A percentile compares a stretch with the other conserved stretches of the same genome.
These are phyloP conservation scores for Eidolon helvum DNA, from an alignment of 2,113 vertebrate species.

Conservation along the genomic window DNA sequence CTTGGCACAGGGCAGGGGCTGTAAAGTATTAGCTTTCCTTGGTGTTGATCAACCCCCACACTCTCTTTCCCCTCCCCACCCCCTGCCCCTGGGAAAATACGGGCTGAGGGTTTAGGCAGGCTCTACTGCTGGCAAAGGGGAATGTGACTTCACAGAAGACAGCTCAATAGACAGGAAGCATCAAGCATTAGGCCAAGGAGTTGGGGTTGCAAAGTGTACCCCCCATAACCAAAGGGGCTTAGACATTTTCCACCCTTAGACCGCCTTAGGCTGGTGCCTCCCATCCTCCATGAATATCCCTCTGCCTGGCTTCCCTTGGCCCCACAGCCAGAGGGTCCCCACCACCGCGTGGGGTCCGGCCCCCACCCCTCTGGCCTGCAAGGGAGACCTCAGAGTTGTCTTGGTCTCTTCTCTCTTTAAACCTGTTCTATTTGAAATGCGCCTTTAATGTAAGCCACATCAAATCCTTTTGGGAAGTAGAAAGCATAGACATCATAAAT, in stretches of 20 bases:
- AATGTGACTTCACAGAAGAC: background rate
- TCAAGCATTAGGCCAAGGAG: background rate
- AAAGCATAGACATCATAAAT: constrained; percentile 40
- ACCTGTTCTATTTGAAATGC: background rate
- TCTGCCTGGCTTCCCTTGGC: background rate
- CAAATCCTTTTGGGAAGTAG: constrained; percentile 34
- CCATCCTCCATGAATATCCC: background rate
- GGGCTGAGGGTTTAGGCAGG: background rate
- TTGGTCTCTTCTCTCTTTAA: background rate
- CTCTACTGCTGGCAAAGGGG: background rate
- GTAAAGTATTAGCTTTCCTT: background rate
- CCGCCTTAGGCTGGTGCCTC: background rate
- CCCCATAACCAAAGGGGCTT: background rate
- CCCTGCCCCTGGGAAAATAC: background rate
- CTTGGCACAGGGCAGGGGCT: background rate
- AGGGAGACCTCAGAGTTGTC: background rate
- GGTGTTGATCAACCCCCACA: background rate
- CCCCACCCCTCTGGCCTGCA: background rate
- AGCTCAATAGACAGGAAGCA: background rate
- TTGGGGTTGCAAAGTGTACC: background rate
- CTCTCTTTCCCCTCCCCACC: background rate
- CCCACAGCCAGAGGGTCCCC: background rate
- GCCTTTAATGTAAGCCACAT: constrained; percentile 25
- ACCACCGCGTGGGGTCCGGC: rapidly evolving
- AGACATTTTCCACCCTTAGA: background rate